Evolutionary conservation across 1,140 invertebrate genomes (phyloP).

Genomic region (Trichonephila clavipes): DNA sequence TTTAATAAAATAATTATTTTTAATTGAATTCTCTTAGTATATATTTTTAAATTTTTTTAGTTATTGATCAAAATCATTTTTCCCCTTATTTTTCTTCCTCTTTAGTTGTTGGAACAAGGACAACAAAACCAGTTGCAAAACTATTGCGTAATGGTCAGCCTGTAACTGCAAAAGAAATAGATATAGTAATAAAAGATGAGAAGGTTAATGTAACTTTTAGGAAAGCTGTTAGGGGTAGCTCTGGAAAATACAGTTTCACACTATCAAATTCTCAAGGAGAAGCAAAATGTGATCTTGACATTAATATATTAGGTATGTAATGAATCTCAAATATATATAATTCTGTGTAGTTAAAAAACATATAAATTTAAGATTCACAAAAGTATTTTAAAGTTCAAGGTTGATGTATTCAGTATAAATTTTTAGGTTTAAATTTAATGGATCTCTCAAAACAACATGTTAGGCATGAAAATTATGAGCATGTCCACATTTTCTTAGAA

Average conservation of each 20-base stretch:
- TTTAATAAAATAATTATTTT: background rate
- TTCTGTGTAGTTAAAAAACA: background rate
- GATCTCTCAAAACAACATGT: too few relatives aligned
- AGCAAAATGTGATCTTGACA: constrained; percentile 89
- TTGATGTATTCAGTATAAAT: too few relatives aligned
- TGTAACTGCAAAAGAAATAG: constrained; percentile 92
- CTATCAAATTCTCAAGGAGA: constrained; percentile 93
- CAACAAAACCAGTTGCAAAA: constrained; percentile 93
- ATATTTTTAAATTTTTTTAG: background rate
- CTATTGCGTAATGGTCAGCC: constrained; percentile 93
- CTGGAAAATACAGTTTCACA: constrained; percentile 92
- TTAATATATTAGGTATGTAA: constrained; percentile 84
- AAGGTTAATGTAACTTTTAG: constrained; percentile 94
- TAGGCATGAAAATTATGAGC: too few relatives aligned
- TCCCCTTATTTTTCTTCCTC: background rate
- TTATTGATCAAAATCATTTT: background rate
- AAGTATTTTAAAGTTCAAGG: too few relatives aligned
- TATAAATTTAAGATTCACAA: too few relatives aligned
- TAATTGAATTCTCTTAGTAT: background rate
- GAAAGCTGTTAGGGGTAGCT: constrained; percentile 88
- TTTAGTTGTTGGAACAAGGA: constrained; percentile 91
- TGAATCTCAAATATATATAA: background rate
- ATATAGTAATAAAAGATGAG: constrained; percentile 92
- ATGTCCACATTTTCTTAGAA: too few relatives aligned
- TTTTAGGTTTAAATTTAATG: too few relatives aligned